Conservation (phyloP, 2,888 invertebrate species). For the Zonitis immaculata region DNA sequence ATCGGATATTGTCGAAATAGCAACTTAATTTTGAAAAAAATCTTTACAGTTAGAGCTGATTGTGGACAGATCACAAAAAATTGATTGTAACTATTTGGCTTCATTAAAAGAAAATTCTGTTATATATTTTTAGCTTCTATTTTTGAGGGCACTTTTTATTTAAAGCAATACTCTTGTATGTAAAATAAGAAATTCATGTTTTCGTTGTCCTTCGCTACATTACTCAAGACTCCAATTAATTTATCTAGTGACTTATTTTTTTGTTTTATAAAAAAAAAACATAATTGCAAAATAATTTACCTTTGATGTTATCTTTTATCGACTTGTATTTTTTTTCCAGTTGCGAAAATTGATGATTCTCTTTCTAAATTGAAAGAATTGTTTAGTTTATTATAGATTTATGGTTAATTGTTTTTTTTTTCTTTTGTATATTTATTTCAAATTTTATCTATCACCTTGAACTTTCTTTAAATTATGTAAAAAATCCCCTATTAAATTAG, state of each 20-base stretch:
- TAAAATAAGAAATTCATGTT: neutral
- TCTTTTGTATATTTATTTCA: neutral
- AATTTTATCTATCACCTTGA: conserved; percentile 9
- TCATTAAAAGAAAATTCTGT: too few species aligned
- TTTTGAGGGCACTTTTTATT: too few species aligned
- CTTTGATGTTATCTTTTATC: neutral
- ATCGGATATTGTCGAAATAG: too few species aligned
- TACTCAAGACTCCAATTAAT: conserved; percentile 3
- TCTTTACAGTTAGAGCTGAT: too few species aligned
- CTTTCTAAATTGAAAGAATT: neutral
- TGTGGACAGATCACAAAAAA: too few species aligned
- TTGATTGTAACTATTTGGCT: too few species aligned
- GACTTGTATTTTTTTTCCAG: neutral
- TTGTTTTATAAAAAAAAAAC: neutral
- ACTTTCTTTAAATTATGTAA: conserved; percentile 8
- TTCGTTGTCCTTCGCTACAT: neutral
- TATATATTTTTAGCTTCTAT: too few species aligned
- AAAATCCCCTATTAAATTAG: neutral
- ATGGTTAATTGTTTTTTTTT: neutral
- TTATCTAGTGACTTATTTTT: neutral
- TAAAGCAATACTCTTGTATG: too few species aligned
- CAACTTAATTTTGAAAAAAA: too few species aligned
- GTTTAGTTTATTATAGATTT: neutral
- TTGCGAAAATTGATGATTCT: neutral
- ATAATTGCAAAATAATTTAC: neutral